A percentile compares a stretch with the other conserved stretches of the same genome.
Evolutionary conservation across 2,888 invertebrate genomes (phyloP).

Genomic region (Dermolepida albohirtum): DNA sequence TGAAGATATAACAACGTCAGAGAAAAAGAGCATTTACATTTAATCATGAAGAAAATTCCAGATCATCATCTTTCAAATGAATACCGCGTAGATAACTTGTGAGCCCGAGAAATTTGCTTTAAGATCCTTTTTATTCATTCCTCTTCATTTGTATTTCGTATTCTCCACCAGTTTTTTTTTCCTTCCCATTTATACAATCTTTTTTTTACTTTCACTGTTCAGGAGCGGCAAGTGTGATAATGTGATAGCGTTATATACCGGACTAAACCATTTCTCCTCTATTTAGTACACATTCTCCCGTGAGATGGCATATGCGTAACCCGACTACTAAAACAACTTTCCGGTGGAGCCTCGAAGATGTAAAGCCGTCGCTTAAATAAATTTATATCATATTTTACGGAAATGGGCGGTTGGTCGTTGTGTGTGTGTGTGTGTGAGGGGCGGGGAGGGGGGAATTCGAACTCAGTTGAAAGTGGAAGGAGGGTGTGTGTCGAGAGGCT

Average conservation of each 20-base stretch:
- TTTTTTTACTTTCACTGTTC: background rate
- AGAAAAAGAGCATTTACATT: slow-evolving; percentile 29
- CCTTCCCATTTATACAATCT: background rate
- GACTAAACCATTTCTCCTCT: slow-evolving; percentile 1
- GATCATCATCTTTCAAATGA: slow-evolving; percentile 30
- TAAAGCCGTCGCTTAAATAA: slow-evolving; percentile 32
- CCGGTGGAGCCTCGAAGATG: slow-evolving; percentile 5
- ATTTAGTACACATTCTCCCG: slow-evolving; percentile 8
- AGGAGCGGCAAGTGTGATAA: background rate
- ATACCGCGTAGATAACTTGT: slow-evolving; percentile 24
- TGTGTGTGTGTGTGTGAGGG: background rate
- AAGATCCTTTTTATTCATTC: slow-evolving; percentile 34
- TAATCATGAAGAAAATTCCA: slow-evolving; percentile 38
- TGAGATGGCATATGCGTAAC: no score
- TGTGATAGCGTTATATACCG: slow-evolving; percentile 3
- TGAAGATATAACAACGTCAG: slow-evolving; percentile 25
- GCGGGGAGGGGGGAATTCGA: background rate
- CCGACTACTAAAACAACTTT: slow-evolving; percentile 9
- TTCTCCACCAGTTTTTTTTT: background rate
- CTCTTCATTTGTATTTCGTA: slow-evolving; percentile 16
- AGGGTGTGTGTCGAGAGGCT: slow-evolving; percentile 6
- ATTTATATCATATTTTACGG: slow-evolving; percentile 32
- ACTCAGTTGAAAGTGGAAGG: background rate
- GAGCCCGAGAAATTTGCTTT: slow-evolving; percentile 31
- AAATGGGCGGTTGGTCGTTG: slow-evolving; percentile 13